Percentiles rank a stretch among this genome's conserved stretches.
phyloP scores from a whole-genome alignment of 2,797 vertebrate genomes.

The Sebastes cheni region DNA sequence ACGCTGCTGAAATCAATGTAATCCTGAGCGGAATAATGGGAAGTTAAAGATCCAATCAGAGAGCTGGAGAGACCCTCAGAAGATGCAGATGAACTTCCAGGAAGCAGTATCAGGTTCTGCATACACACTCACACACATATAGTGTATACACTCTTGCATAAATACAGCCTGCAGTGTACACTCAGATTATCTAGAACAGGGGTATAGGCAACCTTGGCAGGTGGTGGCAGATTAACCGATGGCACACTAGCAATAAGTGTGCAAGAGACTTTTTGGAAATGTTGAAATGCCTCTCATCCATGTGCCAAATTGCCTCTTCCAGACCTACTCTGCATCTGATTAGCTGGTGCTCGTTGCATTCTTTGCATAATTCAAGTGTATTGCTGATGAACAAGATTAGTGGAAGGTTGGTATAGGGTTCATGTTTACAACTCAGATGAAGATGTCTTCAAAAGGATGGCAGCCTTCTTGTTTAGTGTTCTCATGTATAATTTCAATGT shows the following conservation, averaged over 20 bases:
- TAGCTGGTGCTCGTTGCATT: not conserved
- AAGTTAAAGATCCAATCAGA: conserved; percentile 54
- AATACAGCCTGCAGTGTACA: not conserved
- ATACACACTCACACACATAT: not conserved
- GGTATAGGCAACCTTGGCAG: too few species aligned
- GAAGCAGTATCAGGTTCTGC: conserved; percentile 51
- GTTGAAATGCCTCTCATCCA: too few species aligned
- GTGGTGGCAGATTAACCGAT: too few species aligned
- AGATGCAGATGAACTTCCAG: conserved; percentile 61
- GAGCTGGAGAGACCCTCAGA: conserved; percentile 38
- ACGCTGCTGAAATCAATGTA: conserved; percentile 32
- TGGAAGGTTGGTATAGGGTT: too few species aligned
- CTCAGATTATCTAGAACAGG: not conserved
- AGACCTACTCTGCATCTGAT: not conserved
- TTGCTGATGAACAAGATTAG: too few species aligned
- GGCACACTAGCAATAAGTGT: too few species aligned
- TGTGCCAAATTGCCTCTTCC: too few species aligned
- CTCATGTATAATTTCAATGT: too few species aligned
- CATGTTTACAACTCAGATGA: too few species aligned
- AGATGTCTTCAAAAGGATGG: too few species aligned
- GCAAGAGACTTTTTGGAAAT: too few species aligned
- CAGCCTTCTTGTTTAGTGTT: too few species aligned
- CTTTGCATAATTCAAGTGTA: not conserved
- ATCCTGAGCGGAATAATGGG: conserved; percentile 37
- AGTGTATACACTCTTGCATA: not conserved